Evolutionary conservation across 1,140 invertebrate genomes (phyloP).

Genomic region (Sycophila sp.): DNA sequence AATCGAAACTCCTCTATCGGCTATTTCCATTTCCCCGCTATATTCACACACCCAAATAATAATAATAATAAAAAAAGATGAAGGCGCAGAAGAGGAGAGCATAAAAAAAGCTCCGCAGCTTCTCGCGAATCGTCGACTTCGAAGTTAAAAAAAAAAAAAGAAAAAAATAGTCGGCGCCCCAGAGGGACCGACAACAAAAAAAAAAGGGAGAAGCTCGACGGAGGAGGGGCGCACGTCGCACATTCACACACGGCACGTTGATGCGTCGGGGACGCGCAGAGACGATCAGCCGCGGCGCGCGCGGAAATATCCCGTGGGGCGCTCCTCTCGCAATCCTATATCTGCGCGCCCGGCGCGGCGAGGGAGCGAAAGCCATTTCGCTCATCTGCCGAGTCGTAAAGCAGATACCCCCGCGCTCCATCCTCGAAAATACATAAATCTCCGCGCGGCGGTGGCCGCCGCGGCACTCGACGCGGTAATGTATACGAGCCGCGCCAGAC

Average conservation of each 20-base stretch:
- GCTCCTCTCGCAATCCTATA: slow-evolving; percentile 29
- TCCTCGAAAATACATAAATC: slow-evolving; percentile 58
- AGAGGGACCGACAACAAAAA: background rate
- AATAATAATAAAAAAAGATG: no score
- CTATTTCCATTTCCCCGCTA: no score
- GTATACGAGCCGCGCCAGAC: background rate
- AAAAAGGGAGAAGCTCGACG: no score
- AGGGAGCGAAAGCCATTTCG: slow-evolving; percentile 48
- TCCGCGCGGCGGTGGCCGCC: slow-evolving; percentile 27
- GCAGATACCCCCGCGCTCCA: slow-evolving; percentile 48
- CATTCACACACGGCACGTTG: background rate
- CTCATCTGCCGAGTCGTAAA: slow-evolving; percentile 60
- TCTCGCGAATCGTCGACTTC: no score
- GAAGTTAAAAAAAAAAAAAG: no score
- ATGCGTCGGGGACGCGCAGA: background rate
- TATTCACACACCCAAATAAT: no score
- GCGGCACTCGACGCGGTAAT: slow-evolving; percentile 16
- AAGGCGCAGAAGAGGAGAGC: no score
- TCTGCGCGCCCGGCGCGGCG: background rate
- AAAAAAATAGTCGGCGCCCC: no score
- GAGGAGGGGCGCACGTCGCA: no score
- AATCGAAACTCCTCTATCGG: no score
- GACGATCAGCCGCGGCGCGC: background rate
- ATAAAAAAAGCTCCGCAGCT: no score
- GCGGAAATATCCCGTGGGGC: slow-evolving; percentile 27